Evolutionary conservation across 2,888 invertebrate species (phyloP).

Genomic region (Cistogaster globosa): DNA sequence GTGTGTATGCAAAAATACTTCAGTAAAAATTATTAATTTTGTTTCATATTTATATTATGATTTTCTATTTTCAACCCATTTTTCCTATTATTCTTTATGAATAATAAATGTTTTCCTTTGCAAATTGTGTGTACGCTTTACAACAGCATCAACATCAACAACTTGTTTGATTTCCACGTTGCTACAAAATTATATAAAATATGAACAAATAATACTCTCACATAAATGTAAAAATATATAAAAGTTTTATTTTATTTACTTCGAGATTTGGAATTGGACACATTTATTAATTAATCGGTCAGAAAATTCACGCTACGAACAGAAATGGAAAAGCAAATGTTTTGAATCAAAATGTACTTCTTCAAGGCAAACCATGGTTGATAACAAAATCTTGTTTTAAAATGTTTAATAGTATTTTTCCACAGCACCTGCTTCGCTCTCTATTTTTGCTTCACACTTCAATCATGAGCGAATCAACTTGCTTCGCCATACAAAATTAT

Average conservation of each 20-base stretch:
- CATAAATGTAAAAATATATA: conserved; percentile 25
- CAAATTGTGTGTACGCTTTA: conserved; percentile 26
- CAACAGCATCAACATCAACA: conserved; percentile 46
- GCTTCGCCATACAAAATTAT: no score
- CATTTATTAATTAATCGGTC: conserved; percentile 54
- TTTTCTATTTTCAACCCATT: conserved; percentile 52
- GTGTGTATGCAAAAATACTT: conserved; percentile 13
- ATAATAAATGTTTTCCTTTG: conserved; percentile 52
- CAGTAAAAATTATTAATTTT: conserved; percentile 74
- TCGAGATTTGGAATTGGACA: conserved; percentile 63
- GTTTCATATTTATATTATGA: conserved; percentile 71
- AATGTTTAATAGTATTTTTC: no score
- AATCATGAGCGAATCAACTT: no score
- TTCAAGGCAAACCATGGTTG: no score
- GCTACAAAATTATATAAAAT: conserved; percentile 31
- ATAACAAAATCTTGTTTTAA: no score
- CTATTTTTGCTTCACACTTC: no score
- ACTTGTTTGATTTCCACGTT: conserved; percentile 70
- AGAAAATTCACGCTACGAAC: neutral
- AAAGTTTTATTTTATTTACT: conserved; percentile 46
- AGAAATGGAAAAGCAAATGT: neutral
- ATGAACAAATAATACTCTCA: conserved; percentile 36
- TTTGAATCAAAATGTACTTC: no score
- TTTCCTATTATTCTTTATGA: conserved; percentile 48
- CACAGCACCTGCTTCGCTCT: no score